phyloP scores from a whole-genome alignment of 2,797 vertebrate species.

The Gymnodraco acuticeps region DNA sequence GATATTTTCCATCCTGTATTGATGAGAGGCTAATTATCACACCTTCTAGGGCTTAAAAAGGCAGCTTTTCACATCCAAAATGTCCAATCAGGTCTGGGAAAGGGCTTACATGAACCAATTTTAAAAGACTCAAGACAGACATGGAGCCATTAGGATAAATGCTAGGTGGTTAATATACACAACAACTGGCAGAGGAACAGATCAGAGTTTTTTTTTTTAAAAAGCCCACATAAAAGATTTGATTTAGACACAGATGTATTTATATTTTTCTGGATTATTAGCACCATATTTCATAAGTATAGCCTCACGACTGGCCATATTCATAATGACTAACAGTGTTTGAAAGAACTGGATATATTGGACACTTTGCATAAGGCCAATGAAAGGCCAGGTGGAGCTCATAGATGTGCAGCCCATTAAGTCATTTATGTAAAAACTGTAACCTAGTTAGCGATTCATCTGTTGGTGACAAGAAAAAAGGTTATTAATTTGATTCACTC shows the following conservation, averaged over 20 bases:
- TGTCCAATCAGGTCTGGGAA: conserved; percentile 18
- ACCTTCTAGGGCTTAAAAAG: neutral
- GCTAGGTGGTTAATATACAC: conserved; percentile 17
- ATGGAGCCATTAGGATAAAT: conserved; percentile 23
- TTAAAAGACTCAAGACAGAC: conserved; percentile 32
- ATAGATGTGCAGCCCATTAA: conserved; percentile 62
- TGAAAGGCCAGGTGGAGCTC: conserved; percentile 55
- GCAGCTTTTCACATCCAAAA: conserved; percentile 12
- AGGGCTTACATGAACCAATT: conserved; percentile 29
- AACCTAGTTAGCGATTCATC: conserved; percentile 66
- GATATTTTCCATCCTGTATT: neutral
- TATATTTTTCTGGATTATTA: conserved; percentile 51
- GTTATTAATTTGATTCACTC: conserved; percentile 62
- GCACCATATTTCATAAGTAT: conserved; percentile 53
- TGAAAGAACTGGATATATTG: conserved; percentile 53
- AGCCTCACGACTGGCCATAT: conserved; percentile 56
- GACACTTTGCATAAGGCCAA: conserved; percentile 36
- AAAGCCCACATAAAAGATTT: conserved; percentile 42
- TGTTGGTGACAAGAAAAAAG: conserved; percentile 53
- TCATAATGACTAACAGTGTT: conserved; percentile 61
- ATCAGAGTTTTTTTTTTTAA: conserved; percentile 6
- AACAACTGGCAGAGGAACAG: conserved; percentile 28
- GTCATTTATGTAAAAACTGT: conserved; percentile 68
- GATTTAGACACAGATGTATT: conserved; percentile 53
- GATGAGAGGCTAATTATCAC: neutral